A percentile compares a stretch with the other conserved stretches of the same genome.
Conservation (phyloP, 2,113 vertebrate species). For the Tor tambroides region DNA sequence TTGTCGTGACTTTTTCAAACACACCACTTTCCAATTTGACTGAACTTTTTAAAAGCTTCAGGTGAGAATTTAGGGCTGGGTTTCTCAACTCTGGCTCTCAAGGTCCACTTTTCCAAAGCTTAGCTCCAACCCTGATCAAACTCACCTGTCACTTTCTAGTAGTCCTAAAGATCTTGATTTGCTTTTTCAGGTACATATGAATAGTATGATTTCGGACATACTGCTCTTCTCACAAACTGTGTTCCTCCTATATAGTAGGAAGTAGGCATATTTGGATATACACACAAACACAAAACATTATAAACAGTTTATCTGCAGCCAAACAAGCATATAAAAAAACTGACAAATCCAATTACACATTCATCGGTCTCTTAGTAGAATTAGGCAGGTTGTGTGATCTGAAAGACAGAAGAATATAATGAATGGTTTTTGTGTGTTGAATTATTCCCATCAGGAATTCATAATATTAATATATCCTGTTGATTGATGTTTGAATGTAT, state of each 20-base stretch:
- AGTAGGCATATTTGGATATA: background rate
- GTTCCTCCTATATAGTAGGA: background rate
- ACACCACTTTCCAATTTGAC: background rate
- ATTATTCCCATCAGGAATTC: background rate
- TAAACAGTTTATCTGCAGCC: too few species aligned
- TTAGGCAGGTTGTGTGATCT: too few species aligned
- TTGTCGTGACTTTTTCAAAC: conserved; percentile 1
- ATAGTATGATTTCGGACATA: background rate
- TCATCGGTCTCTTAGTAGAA: too few species aligned
- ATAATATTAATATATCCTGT: background rate
- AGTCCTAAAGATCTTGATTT: background rate
- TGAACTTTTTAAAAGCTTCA: background rate
- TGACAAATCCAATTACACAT: background rate
- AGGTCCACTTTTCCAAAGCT: too few species aligned
- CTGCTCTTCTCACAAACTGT: background rate
- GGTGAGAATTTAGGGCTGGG: background rate
- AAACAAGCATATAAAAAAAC: too few species aligned
- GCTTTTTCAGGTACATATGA: background rate
- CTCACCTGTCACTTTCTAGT: background rate
- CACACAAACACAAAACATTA: too few species aligned
- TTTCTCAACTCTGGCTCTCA: background rate
- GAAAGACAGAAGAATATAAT: too few species aligned
- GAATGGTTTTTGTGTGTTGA: too few species aligned
- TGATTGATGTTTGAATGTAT: background rate
- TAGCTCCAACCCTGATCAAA: background rate